Evolutionary conservation across 2,888 invertebrate genomes (phyloP), one percentile per base, ranked within the genome.

Genomic region (Ormia ochracea): DNA sequence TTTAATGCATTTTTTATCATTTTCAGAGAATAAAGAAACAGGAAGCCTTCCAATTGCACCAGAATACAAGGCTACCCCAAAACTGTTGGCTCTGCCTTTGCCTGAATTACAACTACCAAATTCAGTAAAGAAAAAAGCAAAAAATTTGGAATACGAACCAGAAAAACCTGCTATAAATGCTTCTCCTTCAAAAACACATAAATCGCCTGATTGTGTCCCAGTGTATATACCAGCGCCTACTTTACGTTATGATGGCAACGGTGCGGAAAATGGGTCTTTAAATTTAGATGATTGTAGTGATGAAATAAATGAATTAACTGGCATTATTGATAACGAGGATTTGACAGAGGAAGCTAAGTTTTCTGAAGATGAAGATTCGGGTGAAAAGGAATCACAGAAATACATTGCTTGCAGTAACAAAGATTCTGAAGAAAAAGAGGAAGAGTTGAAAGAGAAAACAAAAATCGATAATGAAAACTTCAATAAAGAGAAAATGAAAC

Each of bases 111-210:
- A 82, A 12, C 65, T 85, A 23, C 65, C 83, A 6, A 80, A 82
- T 23, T 61, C 74, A 17, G 59, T 83, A 7, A 82, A 82, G 5
- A 82, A 82, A 54, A 89, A 87, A 69, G 87, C 87, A 28, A 83
- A 83, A 0, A 88, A 88, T 54, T 81, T 90, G 26, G 90, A 90
- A 81, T 90, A 90, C 81, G 86, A 88, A 63, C 90, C 90, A 0
- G 89, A 87, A n/a, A 87, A 89, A 54, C 89, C 89, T 4, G 88
- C 84, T 9, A 83, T 89, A 2, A 86, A 88, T 84, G 87, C 88
- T 2, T 86, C 85, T 2, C 85, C 87, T 9, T 52, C 86, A 23
- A 76, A 61, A 54, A 74, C 21, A 14, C 48, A 56, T 6, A 59
- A 48, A 43, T 70, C 56, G 56, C 10, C 68, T 1, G 80, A 81